Percentiles rank a stretch among this genome's conserved stretches.
Conservation (phyloP, 2,113 vertebrate species). For the Eclectus roratus region DNA sequence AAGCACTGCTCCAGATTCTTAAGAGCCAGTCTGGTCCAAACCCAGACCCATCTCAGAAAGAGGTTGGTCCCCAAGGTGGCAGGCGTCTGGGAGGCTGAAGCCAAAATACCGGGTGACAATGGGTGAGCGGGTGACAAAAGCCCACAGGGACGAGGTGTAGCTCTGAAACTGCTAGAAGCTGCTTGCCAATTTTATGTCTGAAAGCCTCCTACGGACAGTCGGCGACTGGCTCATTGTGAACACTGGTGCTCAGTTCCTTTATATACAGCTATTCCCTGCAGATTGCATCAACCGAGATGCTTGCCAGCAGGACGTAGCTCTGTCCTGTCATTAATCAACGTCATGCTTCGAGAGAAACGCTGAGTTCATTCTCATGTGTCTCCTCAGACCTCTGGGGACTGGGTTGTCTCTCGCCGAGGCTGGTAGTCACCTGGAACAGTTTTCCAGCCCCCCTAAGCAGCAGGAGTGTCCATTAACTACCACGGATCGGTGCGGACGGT, state of each 20-base stretch:
- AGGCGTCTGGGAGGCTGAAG: neutral
- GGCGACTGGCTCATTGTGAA: neutral
- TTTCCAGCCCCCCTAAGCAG: conserved; percentile 77
- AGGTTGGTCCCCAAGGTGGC: neutral
- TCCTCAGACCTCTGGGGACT: conserved; percentile 74
- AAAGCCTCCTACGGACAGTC: neutral
- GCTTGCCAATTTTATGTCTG: neutral
- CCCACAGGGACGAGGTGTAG: neutral
- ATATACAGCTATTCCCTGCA: neutral
- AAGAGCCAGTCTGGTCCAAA: neutral
- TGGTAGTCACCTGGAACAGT: conserved; percentile 82
- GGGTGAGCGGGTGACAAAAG: neutral
- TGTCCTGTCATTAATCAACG: conserved; percentile 80
- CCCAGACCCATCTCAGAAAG: neutral
- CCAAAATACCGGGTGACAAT: neutral
- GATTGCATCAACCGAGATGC: conserved; percentile 52
- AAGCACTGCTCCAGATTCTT: neutral
- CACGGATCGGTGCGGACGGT: conserved; percentile 76
- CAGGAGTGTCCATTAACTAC: conserved; percentile 84
- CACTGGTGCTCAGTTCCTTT: neutral
- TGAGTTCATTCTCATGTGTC: conserved; percentile 64
- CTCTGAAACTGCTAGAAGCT: neutral
- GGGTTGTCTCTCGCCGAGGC: conserved; percentile 72
- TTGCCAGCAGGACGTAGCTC: conserved; percentile 70
- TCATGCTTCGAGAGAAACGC: conserved; percentile 72